Base-by-base conservation (phyloP, 2,113 vertebrate species). In the Hystrix brachyura region DNA sequence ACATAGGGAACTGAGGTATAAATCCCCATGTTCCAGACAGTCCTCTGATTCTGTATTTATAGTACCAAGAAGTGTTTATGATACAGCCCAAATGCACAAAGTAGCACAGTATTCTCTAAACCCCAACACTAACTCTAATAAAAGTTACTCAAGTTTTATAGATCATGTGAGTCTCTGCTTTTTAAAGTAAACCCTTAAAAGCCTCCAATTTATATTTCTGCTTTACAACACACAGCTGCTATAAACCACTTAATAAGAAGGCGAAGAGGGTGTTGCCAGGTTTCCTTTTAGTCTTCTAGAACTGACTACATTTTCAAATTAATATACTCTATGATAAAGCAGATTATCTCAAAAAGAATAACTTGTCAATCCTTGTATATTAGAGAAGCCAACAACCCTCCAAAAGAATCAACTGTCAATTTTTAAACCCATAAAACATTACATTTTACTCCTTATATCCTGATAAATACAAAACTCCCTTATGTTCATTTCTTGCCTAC, bases 261-360 rank as follows among this genome's bases (percentile, higher is more conserved):
- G 46, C 6, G 7, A 55, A 6, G 2, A 48, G 53, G 21, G 21
- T 84, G 9, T 10, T 65, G 38, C 13, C 71, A 87, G n/a, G 67
- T 91, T 88, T 82, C 64, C 25, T 14, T 79, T 46, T 62, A 65
- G 43, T 46, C 76, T 92, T 94, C 72, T 78, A 60, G 57, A 96
- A 59, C 57, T 83, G 55, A 92, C 15, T 64, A 79, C 13, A 76
- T 79, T 65, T 96, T 80, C 87, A 91, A 94, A n/a, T n/a, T 85
- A 82, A 71, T 34, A 90, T 51, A 8, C 59, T 87, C 46, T 91
- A 3, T n/a, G 91, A 38, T 86, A 91, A 87, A 92, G 88, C 11
- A 32, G n/a, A 84, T 57, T 94, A 90, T 74, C 80, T 94, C 60
- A 69, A 94, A 69, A 94, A 94, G 53, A 94, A 90, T 87, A 84